Percentiles rank a stretch among this genome's conserved stretches.
Conservation (phyloP, 2,113 vertebrate genomes). For the Strigops habroptila region DNA sequence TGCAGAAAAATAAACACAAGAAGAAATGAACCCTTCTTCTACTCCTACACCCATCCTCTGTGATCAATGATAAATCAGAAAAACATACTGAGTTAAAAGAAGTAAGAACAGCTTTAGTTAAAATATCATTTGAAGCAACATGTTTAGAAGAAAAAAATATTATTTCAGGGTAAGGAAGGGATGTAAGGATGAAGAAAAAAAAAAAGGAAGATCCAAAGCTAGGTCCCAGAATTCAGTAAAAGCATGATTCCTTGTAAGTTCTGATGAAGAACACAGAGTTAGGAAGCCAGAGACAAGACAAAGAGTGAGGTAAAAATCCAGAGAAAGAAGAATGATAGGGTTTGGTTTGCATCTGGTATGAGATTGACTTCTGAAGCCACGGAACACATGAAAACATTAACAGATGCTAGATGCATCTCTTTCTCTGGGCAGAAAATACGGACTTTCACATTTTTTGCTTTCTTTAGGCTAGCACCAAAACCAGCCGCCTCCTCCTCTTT, state of each 20-base stretch:
- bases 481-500: background rate
- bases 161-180: background rate
- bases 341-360: background rate
- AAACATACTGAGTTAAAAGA: background rate
- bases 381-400: background rate
- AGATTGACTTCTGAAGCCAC: background rate
- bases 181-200: background rate
- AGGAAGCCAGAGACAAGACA: background rate
- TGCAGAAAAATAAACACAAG: background rate
- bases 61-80: background rate
- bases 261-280: background rate
- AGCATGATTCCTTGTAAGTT: fast-evolving
- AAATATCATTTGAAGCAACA: background rate
- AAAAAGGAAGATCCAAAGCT: background rate
- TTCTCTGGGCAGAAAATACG: background rate
- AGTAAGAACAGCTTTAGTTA: background rate
- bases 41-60: background rate
- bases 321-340: background rate
- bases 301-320: background rate
- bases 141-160: background rate
- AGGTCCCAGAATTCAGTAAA: background rate
- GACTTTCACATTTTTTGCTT: background rate
- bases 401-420: background rate
- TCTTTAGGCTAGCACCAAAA: background rate
- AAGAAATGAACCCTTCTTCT: background rate